These are phyloP conservation scores for Ophion ellenae DNA, from an alignment of 2,888 invertebrate species.

Conservation along the genomic window DNA sequence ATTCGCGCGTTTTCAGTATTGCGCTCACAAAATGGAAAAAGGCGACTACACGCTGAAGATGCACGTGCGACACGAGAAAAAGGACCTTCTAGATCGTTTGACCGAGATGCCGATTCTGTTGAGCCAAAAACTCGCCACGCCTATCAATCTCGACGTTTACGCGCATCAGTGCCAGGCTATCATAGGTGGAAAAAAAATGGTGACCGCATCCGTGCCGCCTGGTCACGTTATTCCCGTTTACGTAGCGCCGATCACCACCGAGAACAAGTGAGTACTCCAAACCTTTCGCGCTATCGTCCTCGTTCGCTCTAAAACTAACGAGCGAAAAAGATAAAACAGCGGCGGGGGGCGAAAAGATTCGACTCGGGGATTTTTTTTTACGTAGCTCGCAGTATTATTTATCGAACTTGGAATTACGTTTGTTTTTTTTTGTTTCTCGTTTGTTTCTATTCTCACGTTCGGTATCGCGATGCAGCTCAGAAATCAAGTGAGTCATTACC, in stretches of 20 bases:
- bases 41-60: slow-evolving; percentile 96
- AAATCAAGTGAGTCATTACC: slow-evolving; percentile 72
- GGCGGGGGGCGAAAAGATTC: background rate
- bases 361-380: background rate
- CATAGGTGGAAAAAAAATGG: slow-evolving; percentile 91
- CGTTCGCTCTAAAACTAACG: background rate
- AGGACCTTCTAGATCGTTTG: slow-evolving; percentile 93
- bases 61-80: slow-evolving; percentile 95
- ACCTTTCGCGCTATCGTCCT: too few species aligned
- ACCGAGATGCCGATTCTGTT: slow-evolving; percentile 91
- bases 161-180: slow-evolving; percentile 88
- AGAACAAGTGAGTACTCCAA: slow-evolving; percentile 89
- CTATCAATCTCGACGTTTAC: slow-evolving; percentile 92
- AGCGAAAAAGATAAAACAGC: background rate
- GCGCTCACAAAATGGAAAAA: slow-evolving; percentile 93
- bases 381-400: background rate
- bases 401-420: slow-evolving; percentile 16
- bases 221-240: slow-evolving; percentile 90
- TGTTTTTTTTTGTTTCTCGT: slow-evolving; percentile 45
- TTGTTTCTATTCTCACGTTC: slow-evolving; percentile 61
- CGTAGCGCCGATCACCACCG: slow-evolving; percentile 90
- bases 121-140: slow-evolving; percentile 90
- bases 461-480: slow-evolving; percentile 71
- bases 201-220: slow-evolving; percentile 85
- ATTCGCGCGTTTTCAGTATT: slow-evolving; percentile 86